These are phyloP conservation scores for Leptothorax acervorum DNA, from an alignment of 2,888 invertebrate genomes.

Conservation along the genomic window DNA sequence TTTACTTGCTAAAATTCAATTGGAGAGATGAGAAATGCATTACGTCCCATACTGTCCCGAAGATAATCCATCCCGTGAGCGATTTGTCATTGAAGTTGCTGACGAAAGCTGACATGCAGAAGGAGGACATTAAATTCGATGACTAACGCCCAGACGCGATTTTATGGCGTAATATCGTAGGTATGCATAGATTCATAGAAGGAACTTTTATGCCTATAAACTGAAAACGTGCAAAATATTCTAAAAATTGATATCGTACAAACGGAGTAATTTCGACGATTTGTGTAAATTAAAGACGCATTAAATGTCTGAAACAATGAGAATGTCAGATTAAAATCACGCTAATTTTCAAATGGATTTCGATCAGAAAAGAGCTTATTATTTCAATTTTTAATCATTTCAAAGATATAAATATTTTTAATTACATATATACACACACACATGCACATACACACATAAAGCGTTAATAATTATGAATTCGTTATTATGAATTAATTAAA, in stretches of 20 bases:
- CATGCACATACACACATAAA: no score
- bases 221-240: not conserved
- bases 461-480: not conserved
- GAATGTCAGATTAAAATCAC: not conserved
- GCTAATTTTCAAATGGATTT: not conserved
- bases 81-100: not conserved
- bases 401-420: not conserved
- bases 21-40: constrained; percentile 21
- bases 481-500: not conserved
- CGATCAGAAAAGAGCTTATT: not conserved
- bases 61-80: not conserved
- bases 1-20: constrained; percentile 21
- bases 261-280: not conserved
- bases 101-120: not conserved
- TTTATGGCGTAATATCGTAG: not conserved
- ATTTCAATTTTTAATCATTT: not conserved
- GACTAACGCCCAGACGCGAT: not conserved
- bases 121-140: not conserved
- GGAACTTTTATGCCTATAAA: not conserved
- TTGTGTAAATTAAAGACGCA: not conserved
- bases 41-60: not conserved
- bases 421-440: not conserved
- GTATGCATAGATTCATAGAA: not conserved
- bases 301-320: not conserved
- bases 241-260: not conserved